A percentile compares a stretch with the other conserved stretches of the same genome.
phyloP scores from a whole-genome alignment of 2,797 vertebrate genomes.

The Acanthis flammea region DNA sequence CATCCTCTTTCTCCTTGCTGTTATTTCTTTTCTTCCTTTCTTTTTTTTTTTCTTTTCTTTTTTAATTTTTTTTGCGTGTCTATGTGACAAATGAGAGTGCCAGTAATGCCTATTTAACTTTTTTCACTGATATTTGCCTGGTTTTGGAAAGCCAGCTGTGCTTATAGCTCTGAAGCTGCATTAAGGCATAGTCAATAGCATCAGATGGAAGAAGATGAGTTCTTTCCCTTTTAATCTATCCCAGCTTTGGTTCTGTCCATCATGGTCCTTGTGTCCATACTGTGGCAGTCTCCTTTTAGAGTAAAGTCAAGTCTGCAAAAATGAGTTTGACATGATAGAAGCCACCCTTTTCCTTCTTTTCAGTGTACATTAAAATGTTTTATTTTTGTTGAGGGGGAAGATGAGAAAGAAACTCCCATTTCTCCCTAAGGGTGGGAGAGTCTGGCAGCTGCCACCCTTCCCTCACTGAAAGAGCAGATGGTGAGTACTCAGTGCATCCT shows the following conservation, averaged over 20 bases:
- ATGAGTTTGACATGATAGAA: background rate
- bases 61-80: accelerated
- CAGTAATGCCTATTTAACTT: background rate
- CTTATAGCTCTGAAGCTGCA: background rate
- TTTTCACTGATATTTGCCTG: background rate
- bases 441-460: slow-evolving; percentile 48
- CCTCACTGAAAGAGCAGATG: slow-evolving; percentile 20
- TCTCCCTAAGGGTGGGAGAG: slow-evolving; percentile 36
- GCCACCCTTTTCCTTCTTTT: background rate
- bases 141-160: background rate
- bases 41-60: accelerated
- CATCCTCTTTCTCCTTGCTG: background rate
- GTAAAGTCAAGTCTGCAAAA: background rate
- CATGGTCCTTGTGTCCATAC: background rate
- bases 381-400: slow-evolving; percentile 65
- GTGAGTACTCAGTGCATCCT: slow-evolving; percentile 34
- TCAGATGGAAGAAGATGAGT: background rate
- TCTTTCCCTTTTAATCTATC: background rate
- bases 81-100: background rate
- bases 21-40: background rate
- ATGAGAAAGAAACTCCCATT: slow-evolving; percentile 36
- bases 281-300: background rate
- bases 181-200: background rate
- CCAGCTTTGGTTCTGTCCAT: background rate
- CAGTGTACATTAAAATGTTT: slow-evolving; percentile 7